phyloP scores from a whole-genome alignment of 1,140 invertebrate species.

The Protaetia brevitarsis region DNA sequence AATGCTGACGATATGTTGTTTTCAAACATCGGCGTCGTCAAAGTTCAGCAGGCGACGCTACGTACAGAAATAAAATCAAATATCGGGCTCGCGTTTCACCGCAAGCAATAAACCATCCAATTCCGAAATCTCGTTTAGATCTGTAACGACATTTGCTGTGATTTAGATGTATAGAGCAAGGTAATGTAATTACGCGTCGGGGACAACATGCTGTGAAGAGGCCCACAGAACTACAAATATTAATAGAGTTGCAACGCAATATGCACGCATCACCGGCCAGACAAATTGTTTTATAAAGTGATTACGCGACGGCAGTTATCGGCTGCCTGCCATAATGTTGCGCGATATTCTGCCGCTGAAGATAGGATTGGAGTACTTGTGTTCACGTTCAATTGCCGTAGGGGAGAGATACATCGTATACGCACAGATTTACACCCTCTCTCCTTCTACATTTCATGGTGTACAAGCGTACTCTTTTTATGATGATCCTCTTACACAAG shows the following conservation, averaged over 20 bases:
- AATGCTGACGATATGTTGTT: no score
- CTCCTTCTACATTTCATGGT: not conserved
- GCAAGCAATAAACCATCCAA: slow-evolving; percentile 9
- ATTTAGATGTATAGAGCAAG: slow-evolving; percentile 24
- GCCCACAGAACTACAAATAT: slow-evolving; percentile 47
- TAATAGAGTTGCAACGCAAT: slow-evolving; percentile 49
- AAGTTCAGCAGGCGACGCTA: not conserved
- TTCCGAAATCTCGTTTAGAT: slow-evolving; percentile 17
- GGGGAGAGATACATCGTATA: slow-evolving; percentile 19
- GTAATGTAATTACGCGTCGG: slow-evolving; percentile 40
- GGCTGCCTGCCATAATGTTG: slow-evolving; percentile 42
- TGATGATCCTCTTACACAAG: no score
- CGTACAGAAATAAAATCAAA: not conserved
- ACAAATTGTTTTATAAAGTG: slow-evolving; percentile 52
- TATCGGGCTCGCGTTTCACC: not conserved
- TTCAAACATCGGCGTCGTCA: no score
- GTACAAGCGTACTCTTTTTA: not conserved
- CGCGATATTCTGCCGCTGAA: slow-evolving; percentile 43
- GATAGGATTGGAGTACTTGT: slow-evolving; percentile 22
- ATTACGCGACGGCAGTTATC: slow-evolving; percentile 48
- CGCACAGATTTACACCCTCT: not conserved
- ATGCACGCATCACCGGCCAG: slow-evolving; percentile 47
- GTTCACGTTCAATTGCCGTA: slow-evolving; percentile 14
- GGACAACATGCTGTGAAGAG: slow-evolving; percentile 40
- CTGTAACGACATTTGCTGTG: slow-evolving; percentile 20